A percentile compares a stretch with the other conserved stretches of the same genome.
Evolutionary conservation across 2,797 vertebrate species (phyloP).

Genomic region (Urocyon cinereoargenteus): DNA sequence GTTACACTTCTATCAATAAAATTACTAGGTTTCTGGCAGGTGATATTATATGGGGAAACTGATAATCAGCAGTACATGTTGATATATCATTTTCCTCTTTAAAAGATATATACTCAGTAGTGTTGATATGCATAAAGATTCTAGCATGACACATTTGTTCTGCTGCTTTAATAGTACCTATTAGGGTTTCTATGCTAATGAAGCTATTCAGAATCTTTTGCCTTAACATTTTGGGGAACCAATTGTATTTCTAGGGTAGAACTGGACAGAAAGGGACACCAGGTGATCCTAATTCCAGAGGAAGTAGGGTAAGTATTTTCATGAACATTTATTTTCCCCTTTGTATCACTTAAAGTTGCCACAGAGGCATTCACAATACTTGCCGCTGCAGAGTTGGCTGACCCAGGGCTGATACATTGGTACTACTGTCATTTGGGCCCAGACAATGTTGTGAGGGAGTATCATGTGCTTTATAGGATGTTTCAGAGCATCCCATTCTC

Average conservation of each 20-base stretch:
- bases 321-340: background rate
- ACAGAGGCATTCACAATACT: background rate
- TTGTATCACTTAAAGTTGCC: background rate
- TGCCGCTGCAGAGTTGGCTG: background rate
- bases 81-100: background rate
- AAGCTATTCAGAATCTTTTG: background rate
- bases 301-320: slow-evolving; percentile 67
- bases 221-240: background rate
- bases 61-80: background rate
- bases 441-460: background rate
- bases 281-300: slow-evolving; percentile 63
- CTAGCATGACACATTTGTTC: background rate
- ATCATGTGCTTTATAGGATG: background rate
- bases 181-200: background rate
- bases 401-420: background rate
- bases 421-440: background rate
- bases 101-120: too few relatives aligned
- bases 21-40: slow-evolving; percentile 1
- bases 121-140: background rate
- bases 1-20: background rate
- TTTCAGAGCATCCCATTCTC: background rate
- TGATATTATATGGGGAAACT: background rate
- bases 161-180: background rate
- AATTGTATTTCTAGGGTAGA: slow-evolving; percentile 74
- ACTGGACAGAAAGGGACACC: slow-evolving; percentile 56